These are phyloP conservation scores for Tenthredo scrophulariae DNA, from an alignment of 2,888 invertebrate genomes.

Conservation along the genomic window DNA sequence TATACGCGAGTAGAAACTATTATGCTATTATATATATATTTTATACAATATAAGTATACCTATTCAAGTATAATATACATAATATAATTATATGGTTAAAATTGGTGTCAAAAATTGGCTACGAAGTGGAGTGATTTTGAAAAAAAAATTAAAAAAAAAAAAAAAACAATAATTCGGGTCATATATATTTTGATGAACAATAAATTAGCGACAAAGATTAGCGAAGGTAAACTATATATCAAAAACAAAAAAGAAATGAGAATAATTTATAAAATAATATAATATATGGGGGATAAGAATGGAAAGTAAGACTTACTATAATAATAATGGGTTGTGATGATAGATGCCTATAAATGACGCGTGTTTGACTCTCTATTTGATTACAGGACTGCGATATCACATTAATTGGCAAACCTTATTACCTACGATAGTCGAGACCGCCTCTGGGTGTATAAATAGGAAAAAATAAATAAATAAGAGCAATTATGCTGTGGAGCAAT, in stretches of 20 bases:
- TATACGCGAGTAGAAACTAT: conserved; percentile 30
- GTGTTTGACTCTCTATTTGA: conserved; percentile 45
- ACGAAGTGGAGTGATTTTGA: background rate
- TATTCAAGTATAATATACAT: background rate
- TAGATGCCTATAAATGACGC: conserved; percentile 10
- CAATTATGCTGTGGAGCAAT: conserved; percentile 2
- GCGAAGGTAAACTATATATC: no score
- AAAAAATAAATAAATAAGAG: background rate
- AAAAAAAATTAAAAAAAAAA: no score
- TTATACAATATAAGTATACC: background rate
- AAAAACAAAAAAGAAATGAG: background rate
- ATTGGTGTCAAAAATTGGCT: no score
- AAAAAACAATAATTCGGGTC: no score
- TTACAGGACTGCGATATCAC: conserved; percentile 17
- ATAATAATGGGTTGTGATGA: background rate
- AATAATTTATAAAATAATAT: background rate
- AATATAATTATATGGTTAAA: background rate
- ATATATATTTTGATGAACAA: no score
- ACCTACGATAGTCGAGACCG: background rate
- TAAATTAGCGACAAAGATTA: no score
- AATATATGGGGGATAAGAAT: background rate
- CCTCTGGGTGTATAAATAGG: background rate
- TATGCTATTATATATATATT: background rate
- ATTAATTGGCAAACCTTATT: conserved; percentile 49
- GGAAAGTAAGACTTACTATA: background rate